Conservation (phyloP, 2,113 vertebrate species). For the Balaeniceps rex region DNA sequence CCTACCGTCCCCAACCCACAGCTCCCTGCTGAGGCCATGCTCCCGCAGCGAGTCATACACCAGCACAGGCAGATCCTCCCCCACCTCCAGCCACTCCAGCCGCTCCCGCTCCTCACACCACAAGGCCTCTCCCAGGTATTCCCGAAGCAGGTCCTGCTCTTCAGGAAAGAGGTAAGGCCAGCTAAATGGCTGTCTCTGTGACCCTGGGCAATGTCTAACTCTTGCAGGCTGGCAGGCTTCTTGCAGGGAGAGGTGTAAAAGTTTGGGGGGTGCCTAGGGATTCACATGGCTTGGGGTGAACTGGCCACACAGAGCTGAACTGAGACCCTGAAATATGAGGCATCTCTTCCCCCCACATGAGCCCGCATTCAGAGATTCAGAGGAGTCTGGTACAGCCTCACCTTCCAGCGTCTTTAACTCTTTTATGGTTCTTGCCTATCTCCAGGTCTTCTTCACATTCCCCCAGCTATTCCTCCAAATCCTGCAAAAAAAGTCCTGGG, state of each 20-base stretch:
- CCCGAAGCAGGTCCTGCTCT: slow-evolving; percentile 82
- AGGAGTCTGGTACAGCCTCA: background rate
- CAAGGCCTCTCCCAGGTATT: slow-evolving; percentile 76
- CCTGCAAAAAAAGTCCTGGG: slow-evolving; percentile 78
- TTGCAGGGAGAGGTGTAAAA: background rate
- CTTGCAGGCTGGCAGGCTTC: background rate
- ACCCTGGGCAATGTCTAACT: background rate
- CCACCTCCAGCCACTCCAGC: slow-evolving; percentile 74
- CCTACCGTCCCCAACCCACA: slow-evolving; percentile 41
- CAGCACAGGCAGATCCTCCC: slow-evolving; percentile 72
- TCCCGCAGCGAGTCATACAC: slow-evolving; percentile 69
- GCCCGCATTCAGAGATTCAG: background rate
- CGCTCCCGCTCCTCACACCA: slow-evolving; percentile 62
- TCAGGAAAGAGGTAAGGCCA: slow-evolving; percentile 78
- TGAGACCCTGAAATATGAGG: background rate
- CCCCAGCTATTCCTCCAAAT: slow-evolving; percentile 80
- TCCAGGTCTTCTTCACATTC: slow-evolving; percentile 88
- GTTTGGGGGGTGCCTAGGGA: background rate
- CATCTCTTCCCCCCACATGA: background rate
- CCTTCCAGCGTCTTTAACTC: background rate
- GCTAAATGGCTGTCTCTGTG: background rate
- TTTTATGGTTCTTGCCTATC: background rate
- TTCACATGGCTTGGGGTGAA: background rate
- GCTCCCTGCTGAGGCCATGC: slow-evolving; percentile 52
- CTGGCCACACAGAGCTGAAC: background rate